These are phyloP conservation scores for Uropsilus gracilis DNA, from an alignment of 2,113 vertebrate genomes.

Conservation along the genomic window DNA sequence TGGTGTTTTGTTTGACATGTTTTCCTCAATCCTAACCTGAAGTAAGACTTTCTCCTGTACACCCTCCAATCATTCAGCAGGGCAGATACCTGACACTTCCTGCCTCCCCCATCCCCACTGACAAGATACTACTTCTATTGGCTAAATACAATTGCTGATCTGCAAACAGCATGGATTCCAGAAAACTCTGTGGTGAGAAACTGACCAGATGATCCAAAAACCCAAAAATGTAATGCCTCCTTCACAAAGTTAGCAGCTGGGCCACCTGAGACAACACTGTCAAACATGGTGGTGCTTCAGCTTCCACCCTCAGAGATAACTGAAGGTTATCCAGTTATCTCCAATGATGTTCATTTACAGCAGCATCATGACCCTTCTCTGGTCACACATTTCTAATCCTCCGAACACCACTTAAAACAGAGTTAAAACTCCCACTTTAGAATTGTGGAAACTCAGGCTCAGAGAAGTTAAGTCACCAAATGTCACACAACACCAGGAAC, in stretches of 20 bases:
- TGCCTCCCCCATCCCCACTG: neutral
- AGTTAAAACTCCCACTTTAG: neutral
- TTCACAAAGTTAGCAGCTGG: neutral
- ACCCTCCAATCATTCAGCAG: neutral
- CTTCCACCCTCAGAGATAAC: neutral
- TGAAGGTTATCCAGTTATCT: no score
- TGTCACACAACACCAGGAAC: neutral
- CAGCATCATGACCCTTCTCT: neutral
- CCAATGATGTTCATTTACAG: fast-evolving
- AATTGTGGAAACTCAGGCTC: neutral
- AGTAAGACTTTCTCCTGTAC: neutral
- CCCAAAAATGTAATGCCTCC: neutral
- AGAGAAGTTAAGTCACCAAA: neutral
- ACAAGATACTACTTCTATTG: neutral
- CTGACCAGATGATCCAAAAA: neutral
- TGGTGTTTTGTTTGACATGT: neutral
- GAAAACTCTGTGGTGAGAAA: neutral
- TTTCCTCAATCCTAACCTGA: neutral
- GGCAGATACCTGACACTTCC: neutral
- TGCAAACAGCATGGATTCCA: neutral
- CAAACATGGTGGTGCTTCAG: neutral
- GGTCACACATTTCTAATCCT: neutral
- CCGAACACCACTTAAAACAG: neutral
- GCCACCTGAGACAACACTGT: neutral
- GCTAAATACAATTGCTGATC: neutral